Conservation (phyloP, 2,113 vertebrate genomes). For the Strix aluco region DNA sequence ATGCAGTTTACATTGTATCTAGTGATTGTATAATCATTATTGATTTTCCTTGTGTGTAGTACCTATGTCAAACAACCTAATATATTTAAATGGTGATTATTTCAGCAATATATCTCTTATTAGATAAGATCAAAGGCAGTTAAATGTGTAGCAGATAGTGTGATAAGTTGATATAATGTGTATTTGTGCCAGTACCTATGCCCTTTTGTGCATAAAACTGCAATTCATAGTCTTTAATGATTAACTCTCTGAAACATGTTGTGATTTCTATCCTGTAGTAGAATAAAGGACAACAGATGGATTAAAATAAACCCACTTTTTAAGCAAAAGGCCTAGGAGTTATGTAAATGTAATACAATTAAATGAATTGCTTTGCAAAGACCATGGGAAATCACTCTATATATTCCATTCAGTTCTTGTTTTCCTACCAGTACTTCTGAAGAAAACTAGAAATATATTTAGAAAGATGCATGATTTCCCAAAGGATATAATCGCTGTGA, state of each 20-base stretch:
- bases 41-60: conserved; percentile 78
- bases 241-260: conserved; percentile 65
- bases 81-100: conserved; percentile 85
- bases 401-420: conserved; percentile 46
- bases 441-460: conserved; percentile 63
- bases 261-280: conserved; percentile 56
- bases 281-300: conserved; percentile 63
- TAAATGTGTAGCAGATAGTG: conserved; percentile 63
- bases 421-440: conserved; percentile 59
- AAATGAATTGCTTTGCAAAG: conserved; percentile 64
- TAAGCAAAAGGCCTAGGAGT: conserved; percentile 33
- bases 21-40: conserved; percentile 80
- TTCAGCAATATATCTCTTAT: conserved; percentile 74
- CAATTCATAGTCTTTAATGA: conserved; percentile 64
- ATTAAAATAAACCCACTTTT: conserved; percentile 21
- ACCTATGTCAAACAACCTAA: conserved; percentile 82
- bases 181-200: conserved; percentile 28
- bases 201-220: conserved; percentile 36
- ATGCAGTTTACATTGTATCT: conserved; percentile 81
- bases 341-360: conserved; percentile 52
- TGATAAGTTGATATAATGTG: conserved; percentile 49
- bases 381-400: conserved; percentile 71
- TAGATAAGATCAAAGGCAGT: conserved; percentile 81
- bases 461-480: conserved; percentile 68
- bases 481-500: conserved; percentile 5